Conservation (phyloP, 1,140 invertebrate genomes). For the Acromyrmex echinatior region DNA sequence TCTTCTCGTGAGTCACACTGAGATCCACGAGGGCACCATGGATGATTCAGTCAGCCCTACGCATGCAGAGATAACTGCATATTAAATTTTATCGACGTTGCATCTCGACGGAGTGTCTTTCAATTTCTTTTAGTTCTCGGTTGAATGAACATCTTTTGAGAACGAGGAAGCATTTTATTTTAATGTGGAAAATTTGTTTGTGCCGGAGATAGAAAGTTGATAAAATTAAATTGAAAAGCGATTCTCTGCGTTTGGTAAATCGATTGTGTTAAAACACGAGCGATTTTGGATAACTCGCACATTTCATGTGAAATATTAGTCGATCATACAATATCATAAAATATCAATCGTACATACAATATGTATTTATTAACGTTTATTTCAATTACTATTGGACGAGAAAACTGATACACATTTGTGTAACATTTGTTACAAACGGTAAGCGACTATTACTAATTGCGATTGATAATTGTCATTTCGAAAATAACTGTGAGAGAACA, state of each 20-base stretch:
- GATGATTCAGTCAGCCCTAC: slow-evolving; percentile 43
- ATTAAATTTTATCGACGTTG: slow-evolving; percentile 32
- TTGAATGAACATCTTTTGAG: background rate
- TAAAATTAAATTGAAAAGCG: background rate
- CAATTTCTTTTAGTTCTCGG: background rate
- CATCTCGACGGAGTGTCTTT: slow-evolving; percentile 11
- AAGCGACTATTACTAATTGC: background rate
- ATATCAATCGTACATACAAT: too few species aligned
- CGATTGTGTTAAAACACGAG: background rate
- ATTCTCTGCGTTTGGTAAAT: background rate
- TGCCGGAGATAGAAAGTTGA: background rate
- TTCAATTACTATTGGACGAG: background rate
- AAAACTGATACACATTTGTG: background rate
- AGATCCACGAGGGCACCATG: background rate
- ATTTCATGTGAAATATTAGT: background rate
- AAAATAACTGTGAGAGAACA: background rate
- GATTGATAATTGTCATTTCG: background rate
- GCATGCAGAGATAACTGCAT: background rate
- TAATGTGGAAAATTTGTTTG: background rate
- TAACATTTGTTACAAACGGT: background rate
- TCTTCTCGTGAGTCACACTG: slow-evolving; percentile 29
- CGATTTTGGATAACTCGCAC: background rate
- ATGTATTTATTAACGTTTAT: too few species aligned
- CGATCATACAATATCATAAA: background rate
- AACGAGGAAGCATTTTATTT: background rate